Evolutionary conservation across 2,797 vertebrate species (phyloP).

Genomic region (Typhlichthys subterraneus): DNA sequence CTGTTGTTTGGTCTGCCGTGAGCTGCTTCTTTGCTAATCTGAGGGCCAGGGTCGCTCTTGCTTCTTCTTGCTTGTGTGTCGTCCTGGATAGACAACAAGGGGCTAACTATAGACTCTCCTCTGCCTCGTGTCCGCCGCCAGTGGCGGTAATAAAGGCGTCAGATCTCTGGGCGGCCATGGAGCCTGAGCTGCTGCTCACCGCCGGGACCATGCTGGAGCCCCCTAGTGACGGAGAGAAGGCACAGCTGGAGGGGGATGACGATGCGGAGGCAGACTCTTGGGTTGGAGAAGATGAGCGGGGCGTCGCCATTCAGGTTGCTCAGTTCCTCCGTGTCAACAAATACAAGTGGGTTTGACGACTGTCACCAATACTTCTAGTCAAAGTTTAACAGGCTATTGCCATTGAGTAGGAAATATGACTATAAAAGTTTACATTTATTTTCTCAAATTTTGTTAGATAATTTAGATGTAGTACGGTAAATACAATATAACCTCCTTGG

Average conservation of each 20-base stretch:
- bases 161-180: conserved; percentile 95
- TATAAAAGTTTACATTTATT: no score
- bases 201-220: conserved; percentile 74
- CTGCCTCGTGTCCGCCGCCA: conserved; percentile 41
- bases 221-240: conserved; percentile 42
- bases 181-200: conserved; percentile 86
- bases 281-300: conserved; percentile 66
- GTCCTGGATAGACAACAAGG: no score
- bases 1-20: conserved; percentile 53
- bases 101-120: no score
- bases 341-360: conserved; percentile 81
- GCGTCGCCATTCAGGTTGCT: conserved; percentile 76
- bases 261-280: conserved; percentile 48
- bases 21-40: conserved; percentile 74
- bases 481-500: no score
- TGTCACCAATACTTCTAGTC: not conserved
- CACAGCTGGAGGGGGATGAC: conserved; percentile 54
- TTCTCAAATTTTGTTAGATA: no score
- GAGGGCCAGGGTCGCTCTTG: conserved; percentile 48
- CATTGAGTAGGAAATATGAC: no score
- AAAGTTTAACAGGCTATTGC: not conserved
- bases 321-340: conserved; percentile 86
- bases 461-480: no score
- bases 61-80: not conserved
- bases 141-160: conserved; percentile 78